Evolutionary conservation across 2,888 invertebrate genomes (phyloP).

Genomic region (Psococerastis gibbosa): DNA sequence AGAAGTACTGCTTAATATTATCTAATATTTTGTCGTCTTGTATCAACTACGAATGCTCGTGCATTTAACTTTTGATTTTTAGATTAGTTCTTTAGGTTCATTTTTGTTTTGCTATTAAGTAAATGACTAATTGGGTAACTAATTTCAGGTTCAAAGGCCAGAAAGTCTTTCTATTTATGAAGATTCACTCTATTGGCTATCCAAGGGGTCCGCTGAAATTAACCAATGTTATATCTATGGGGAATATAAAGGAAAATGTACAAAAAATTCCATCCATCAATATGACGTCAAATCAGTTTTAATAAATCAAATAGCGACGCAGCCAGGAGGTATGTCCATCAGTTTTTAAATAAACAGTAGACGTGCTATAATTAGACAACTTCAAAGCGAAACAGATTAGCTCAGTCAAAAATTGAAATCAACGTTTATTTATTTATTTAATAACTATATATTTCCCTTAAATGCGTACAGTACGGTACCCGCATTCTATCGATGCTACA

Average conservation of each 20-base stretch:
- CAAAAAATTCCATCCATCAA: constrained; percentile 23
- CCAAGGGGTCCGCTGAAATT: constrained; percentile 33
- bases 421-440: constrained; percentile 7
- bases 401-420: no score
- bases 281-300: constrained; percentile 30
- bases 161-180: constrained; percentile 35
- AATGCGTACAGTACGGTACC: no score
- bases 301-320: constrained; percentile 34
- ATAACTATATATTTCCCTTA: neutral
- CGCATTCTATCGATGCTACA: no score
- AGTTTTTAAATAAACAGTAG: constrained; percentile 2
- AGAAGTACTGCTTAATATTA: no score
- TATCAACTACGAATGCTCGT: no score
- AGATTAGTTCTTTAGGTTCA: no score
- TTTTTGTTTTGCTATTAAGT: no score
- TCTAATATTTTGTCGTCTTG: no score
- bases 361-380: no score
- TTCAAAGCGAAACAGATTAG: no score
- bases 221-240: constrained; percentile 40
- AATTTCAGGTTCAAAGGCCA: constrained; percentile 1
- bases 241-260: constrained; percentile 17
- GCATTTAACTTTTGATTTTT: no score
- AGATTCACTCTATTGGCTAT: constrained; percentile 53
- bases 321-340: constrained; percentile 25
- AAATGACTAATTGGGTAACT: no score